Evolutionary conservation across 2,888 invertebrate genomes (phyloP).

Genomic region (Nomada ferruginata): DNA sequence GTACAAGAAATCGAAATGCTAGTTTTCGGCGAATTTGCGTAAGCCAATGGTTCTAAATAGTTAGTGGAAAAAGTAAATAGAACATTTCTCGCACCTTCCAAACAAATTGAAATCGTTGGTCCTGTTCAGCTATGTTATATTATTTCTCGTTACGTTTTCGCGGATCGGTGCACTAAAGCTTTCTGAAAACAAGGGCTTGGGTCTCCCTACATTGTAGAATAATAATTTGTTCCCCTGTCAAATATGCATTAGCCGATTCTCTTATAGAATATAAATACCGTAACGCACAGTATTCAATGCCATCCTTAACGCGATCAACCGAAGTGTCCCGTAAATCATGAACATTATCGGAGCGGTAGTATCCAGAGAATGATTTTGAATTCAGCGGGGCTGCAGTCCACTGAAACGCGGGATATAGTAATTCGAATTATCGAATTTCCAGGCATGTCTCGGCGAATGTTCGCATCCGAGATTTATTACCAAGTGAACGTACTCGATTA

Average conservation of each 20-base stretch:
- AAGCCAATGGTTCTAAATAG: too few relatives aligned
- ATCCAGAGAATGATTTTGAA: not conserved
- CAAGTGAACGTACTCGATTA: constrained; percentile 3
- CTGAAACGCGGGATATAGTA: not conserved
- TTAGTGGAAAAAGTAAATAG: too few relatives aligned
- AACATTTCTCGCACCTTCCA: too few relatives aligned
- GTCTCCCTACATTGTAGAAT: too few relatives aligned
- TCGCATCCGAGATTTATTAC: constrained; percentile 26
- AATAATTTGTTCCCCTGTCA: not conserved
- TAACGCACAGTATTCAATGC: not conserved
- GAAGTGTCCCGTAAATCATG: constrained; percentile 5
- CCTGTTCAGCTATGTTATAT: too few relatives aligned
- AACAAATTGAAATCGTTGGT: too few relatives aligned
- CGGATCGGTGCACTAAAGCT: too few relatives aligned
- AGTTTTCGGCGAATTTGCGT: too few relatives aligned
- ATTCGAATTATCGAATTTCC: constrained; percentile 29
- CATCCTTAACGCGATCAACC: constrained; percentile 1
- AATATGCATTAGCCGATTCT: not conserved
- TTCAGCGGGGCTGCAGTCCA: constrained; percentile 10
- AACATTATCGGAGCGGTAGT: constrained; percentile 6
- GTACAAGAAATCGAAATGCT: too few relatives aligned
- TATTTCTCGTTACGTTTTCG: too few relatives aligned
- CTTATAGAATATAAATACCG: not conserved
- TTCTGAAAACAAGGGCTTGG: too few relatives aligned
- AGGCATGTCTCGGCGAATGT: constrained; percentile 20